Base-by-base conservation (phyloP, 2,113 vertebrate species). In the Poecilia latipinna region DNA sequence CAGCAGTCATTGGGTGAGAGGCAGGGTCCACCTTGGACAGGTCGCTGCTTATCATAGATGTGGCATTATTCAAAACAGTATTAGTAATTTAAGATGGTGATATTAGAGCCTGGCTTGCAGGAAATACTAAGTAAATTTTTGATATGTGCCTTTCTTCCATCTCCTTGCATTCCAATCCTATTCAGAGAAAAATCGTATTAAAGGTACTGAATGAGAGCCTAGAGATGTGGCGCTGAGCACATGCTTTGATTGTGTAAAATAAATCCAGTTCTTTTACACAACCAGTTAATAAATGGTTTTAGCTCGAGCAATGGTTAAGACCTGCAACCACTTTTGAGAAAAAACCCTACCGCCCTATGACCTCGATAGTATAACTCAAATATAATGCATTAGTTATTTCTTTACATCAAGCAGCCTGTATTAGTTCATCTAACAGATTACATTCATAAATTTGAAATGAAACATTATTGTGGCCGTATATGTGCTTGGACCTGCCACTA, bases 371-470 rank as follows among this genome's bases (percentile, higher is more conserved):
- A 77, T 66, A 61, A 66, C 71, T 3, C 26, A 2, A 28, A 8
- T 35, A n/a, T 35, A 17, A 13, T 26, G 10, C 13, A 17, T 42
- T 17, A 26, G 11, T 26, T 70, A 35, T 82, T 70, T 82, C 69
- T 82, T 83, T 82, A 80, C 85, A 74, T 66, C 68, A 73, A 75
- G 33, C 31, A 35, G 29, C 75, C 60, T 65, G 70, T 29, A 65
- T 51, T 31, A 68, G 70, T 79, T 32, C n/a, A 33, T 67, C 26
- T 39, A 79, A 74, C 63, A 77, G 74, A 83, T 39, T 48, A 13
- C 19, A 33, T 11, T 67, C 78, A 70, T 83, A 69, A 54, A 83
- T 72, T n/a, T 26, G 17, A n/a, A 80, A 80, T 1, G 60, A 68
- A 61, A 63, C 54, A 71, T 7, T 65, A 65, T 44, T 61, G 54